Conservation (phyloP, 2,797 vertebrate genomes). For the Bovichtus variegatus region DNA sequence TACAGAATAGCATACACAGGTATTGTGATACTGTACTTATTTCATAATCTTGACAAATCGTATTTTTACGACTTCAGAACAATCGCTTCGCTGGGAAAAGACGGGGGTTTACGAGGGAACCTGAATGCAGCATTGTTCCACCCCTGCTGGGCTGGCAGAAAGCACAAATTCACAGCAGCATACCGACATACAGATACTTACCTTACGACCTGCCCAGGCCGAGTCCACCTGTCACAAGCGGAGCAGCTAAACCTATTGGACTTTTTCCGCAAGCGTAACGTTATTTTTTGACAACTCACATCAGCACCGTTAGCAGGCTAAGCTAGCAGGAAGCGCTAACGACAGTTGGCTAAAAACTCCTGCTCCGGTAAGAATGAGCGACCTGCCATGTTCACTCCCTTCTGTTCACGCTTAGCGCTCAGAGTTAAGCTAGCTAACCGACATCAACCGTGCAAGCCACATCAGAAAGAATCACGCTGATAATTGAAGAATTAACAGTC, state of each 20-base stretch:
- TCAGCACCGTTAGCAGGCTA: constrained; percentile 42
- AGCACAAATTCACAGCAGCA: constrained; percentile 57
- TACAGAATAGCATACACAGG: too few relatives aligned
- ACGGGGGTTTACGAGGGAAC: constrained; percentile 38
- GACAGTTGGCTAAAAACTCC: constrained; percentile 67
- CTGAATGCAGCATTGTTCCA: constrained; percentile 70
- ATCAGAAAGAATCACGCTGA: not conserved
- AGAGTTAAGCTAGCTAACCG: constrained; percentile 34
- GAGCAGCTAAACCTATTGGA: not conserved
- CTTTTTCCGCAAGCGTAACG: not conserved
- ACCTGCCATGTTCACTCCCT: constrained; percentile 64
- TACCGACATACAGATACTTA: constrained; percentile 48
- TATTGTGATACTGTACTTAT: too few relatives aligned
- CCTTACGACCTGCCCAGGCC: not conserved
- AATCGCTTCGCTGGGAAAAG: not conserved
- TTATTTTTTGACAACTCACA: constrained; percentile 16
- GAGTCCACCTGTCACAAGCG: not conserved
- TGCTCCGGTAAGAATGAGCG: constrained; percentile 76
- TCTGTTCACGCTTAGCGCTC: constrained; percentile 19
- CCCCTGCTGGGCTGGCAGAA: constrained; percentile 64
- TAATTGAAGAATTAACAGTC: not conserved
- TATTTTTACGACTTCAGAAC: not conserved
- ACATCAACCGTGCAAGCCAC: not conserved
- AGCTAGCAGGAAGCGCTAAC: constrained; percentile 66
- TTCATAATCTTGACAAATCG: not conserved